Conservation (phyloP, 2,797 vertebrate species). For the Urophycis tenuis region DNA sequence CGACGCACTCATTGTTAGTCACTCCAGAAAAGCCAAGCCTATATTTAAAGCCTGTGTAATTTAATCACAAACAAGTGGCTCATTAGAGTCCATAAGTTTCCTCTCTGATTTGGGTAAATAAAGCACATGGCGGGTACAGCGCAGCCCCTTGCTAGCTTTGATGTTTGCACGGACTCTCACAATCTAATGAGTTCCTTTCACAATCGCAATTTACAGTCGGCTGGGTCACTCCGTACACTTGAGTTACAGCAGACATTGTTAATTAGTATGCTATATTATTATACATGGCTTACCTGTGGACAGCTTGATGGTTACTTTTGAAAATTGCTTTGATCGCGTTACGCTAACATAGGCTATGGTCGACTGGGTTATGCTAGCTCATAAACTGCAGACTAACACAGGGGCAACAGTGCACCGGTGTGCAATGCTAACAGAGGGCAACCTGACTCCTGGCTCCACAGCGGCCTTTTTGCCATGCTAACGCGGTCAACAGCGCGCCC, state of each 20-base stretch:
- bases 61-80: neutral
- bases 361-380: no score
- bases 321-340: neutral
- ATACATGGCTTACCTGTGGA: neutral
- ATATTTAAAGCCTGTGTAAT: neutral
- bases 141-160: neutral
- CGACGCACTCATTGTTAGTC: neutral
- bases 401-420: no score
- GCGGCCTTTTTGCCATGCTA: neutral
- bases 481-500: no score
- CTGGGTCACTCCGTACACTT: neutral
- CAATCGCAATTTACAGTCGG: neutral
- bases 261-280: neutral
- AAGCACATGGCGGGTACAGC: neutral
- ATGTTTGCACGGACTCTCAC: neutral
- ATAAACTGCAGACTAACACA: no score
- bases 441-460: neutral
- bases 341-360: no score
- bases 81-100: neutral
- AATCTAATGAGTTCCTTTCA: conserved; percentile 1
- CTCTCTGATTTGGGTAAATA: neutral
- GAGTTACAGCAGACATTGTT: neutral
- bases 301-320: neutral
- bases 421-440: neutral
- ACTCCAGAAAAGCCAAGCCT: neutral